Evolutionary conservation across 2,113 vertebrate species (phyloP), one percentile per base, ranked within the genome.

Genomic region (Prionailurus viverrinus): DNA sequence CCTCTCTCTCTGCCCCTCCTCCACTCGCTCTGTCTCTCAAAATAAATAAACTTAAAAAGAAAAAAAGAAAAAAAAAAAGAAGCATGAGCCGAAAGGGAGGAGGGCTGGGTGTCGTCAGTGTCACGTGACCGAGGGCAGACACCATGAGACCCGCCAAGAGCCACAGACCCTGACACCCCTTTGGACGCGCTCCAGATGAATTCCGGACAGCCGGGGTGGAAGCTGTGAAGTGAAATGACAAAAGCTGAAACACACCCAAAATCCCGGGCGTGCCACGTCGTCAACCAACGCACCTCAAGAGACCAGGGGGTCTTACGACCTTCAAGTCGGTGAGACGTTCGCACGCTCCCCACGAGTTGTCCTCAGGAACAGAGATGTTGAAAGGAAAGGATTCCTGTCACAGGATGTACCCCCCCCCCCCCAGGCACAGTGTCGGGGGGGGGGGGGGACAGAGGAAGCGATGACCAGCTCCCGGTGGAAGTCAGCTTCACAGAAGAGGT

Each of bases 161-260:
- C 66, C 21, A 9, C 0, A 0, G 1, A 5, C 2, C 4, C 31
- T 2, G n/a, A 51, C 5, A 1, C 4, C 16, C 69, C 48, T 23
- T 63, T 33, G 78, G 48, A 9, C 1, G 1, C 1, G 78, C 31
- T 21, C 83, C 27, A 23, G 16, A 25, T 9, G 5, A 12, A 11
- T 31, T 27, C 69, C 1, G 9, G 63, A 55, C 41, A 36, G 25
- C 31, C 8, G 19, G 83, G 21, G 0, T 41, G 71, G 73, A 68
- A 55, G n/a, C 36, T 10, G 33, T 48, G 5, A 61, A 5, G 58
- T 7, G 27, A 76, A 13, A 16, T 3, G 63, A 91, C 7, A 68
- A 53, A 61, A 51, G 25, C 2, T 4, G 27, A 82, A 71, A 68
- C 74, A 21, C 73, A 33, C 69, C 11, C 33, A 19, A 29, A 51